Base-by-base conservation (phyloP, 1,140 invertebrate genomes). In the Apis cerana region DNA sequence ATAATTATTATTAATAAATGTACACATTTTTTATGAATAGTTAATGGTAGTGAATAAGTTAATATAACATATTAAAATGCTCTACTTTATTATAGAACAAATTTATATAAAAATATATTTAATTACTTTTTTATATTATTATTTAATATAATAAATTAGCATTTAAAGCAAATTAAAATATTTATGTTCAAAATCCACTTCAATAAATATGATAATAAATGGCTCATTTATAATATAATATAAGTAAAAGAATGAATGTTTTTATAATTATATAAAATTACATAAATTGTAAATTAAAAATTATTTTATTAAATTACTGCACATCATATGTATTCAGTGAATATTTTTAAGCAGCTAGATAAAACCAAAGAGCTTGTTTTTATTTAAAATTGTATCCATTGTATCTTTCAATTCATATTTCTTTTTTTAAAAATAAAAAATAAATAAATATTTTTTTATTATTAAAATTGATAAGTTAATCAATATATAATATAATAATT, bases 11-110 rank as follows among this genome's bases (percentile, higher is more conserved):
- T 12, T 58, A 19, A 59, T 23, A 10, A 43, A 58, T 59, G 17
- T 59, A 59, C 0, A 59, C 50, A 78, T 58, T 15, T 67, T 68
- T 13, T 61, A 67, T 64, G 58, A 48, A 27, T 43, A 12, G 54
- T 48, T 48, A 80, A 74, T 85, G 62, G 82, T 85, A 84, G 84
- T 85, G 75, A 84, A 85, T 85, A 72, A 84, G 69, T 85, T 85
- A 84, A 85, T 85, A 85, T 48, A 62, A 84, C 27, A 17, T 17
- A 64, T 8, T 64, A 64, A 64, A 33, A 64, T 33, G 8, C 17
- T 64, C 23, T 64, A 15, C 23, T 27, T 64, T 33, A 23, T 64
- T 27, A 27, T 10, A 65, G 1, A 43, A 13, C 43, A 65, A 65
- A 11, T 65, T 33, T 65, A 21, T 65, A 65, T 43, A 9, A 10